Evolutionary conservation across 2,888 invertebrate genomes (phyloP).

Genomic region (Empis stercorea): DNA sequence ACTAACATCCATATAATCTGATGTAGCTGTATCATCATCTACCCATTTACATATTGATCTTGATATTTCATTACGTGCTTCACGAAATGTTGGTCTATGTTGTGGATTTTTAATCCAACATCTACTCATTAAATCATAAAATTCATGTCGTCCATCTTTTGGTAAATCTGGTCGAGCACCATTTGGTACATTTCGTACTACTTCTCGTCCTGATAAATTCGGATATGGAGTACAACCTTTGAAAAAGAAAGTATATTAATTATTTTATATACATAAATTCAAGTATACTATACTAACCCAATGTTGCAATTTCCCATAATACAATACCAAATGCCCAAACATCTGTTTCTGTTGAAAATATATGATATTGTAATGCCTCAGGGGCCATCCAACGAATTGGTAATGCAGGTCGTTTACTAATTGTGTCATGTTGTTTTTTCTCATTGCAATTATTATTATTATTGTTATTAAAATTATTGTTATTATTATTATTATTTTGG

Average conservation of each 20-base stretch:
- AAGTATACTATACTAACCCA: slow-evolving; percentile 41
- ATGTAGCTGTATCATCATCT: slow-evolving; percentile 32
- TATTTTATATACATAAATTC: background rate
- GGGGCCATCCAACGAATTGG: slow-evolving; percentile 68
- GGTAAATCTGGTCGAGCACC: slow-evolving; percentile 69
- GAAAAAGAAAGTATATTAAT: background rate
- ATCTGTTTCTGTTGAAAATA: slow-evolving; percentile 69
- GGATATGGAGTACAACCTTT: slow-evolving; percentile 77
- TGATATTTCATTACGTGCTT: slow-evolving; percentile 38
- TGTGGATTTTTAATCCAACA: slow-evolving; percentile 58
- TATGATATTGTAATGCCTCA: slow-evolving; percentile 62
- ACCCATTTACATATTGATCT: slow-evolving; percentile 34
- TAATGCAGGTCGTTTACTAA: slow-evolving; percentile 31
- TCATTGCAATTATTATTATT: slow-evolving; percentile 11
- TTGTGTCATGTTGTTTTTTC: slow-evolving; percentile 24
- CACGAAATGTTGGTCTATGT: slow-evolving; percentile 57
- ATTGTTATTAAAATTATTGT: no score
- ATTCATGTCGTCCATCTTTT: slow-evolving; percentile 60
- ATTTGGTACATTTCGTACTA: slow-evolving; percentile 64
- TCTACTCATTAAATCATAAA: slow-evolving; percentile 49
- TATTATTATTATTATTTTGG: slow-evolving; percentile 11
- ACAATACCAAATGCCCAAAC: slow-evolving; percentile 81
- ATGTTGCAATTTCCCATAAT: slow-evolving; percentile 76
- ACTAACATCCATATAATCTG: slow-evolving; percentile 36
- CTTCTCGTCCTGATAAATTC: slow-evolving; percentile 71